Conservation (phyloP, 2,888 invertebrate species). For the Kuschelorhynchus macadamiae region DNA sequence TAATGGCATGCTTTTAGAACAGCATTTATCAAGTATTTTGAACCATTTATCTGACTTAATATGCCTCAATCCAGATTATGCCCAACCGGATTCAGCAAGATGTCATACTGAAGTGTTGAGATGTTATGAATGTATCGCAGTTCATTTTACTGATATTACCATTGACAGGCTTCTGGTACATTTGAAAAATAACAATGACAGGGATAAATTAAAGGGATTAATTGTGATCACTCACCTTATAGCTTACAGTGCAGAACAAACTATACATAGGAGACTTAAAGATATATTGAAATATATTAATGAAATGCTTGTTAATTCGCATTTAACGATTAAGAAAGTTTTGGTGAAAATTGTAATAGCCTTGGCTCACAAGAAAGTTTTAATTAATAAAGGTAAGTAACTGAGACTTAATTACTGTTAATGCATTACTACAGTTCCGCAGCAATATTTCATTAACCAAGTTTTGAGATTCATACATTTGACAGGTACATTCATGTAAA, state of each 20-base stretch:
- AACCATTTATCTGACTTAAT: constrained; percentile 72
- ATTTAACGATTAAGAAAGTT: constrained; percentile 82
- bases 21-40: constrained; percentile 72
- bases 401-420: too few species aligned
- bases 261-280: constrained; percentile 74
- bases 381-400: constrained; percentile 77
- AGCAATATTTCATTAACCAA: too few species aligned
- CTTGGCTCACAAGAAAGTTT: constrained; percentile 86
- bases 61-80: constrained; percentile 84
- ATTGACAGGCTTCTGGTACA: constrained; percentile 83
- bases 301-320: constrained; percentile 69
- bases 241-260: constrained; percentile 79
- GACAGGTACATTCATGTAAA: too few species aligned
- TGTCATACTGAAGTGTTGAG: constrained; percentile 92
- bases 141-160: constrained; percentile 81
- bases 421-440: too few species aligned
- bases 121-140: constrained; percentile 82
- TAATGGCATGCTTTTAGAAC: constrained; percentile 78
- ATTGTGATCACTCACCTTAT: constrained; percentile 88
- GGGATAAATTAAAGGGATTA: constrained; percentile 83
- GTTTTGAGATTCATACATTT: too few species aligned
- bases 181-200: constrained; percentile 81
- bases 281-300: constrained; percentile 74
- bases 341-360: constrained; percentile 90
- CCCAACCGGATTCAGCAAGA: constrained; percentile 86